These are phyloP conservation scores for Salvator merianae DNA, from an alignment of 2,113 vertebrate species.

Conservation along the genomic window DNA sequence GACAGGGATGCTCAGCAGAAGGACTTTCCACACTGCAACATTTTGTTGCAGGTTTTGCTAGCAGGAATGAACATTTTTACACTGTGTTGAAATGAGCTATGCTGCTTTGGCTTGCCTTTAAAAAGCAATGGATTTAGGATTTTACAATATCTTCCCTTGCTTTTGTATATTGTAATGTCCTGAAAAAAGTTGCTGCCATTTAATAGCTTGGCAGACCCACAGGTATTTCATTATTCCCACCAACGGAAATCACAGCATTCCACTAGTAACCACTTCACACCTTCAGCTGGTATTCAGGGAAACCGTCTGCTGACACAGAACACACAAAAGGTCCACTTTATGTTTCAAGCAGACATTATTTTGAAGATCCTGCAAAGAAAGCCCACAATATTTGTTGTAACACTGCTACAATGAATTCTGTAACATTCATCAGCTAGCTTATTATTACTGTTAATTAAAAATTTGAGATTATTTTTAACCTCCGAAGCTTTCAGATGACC, in stretches of 20 bases:
- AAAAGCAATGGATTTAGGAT: background rate
- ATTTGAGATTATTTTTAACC: too few species aligned
- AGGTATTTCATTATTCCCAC: constrained; percentile 26
- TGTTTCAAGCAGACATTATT: background rate
- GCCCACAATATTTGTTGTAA: too few species aligned
- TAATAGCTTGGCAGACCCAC: constrained; percentile 5
- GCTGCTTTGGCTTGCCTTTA: background rate
- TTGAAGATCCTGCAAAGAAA: background rate
- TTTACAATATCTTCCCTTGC: background rate
- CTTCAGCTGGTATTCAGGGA: constrained; percentile 8
- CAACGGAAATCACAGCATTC: background rate
- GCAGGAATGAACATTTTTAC: constrained; percentile 24
- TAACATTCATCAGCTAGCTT: too few species aligned
- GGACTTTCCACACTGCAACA: too few species aligned
- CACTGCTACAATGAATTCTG: too few species aligned
- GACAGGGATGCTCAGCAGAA: background rate
- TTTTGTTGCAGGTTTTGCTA: background rate
- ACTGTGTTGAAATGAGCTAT: background rate
- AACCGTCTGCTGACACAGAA: constrained; percentile 21
- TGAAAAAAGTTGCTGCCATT: background rate
- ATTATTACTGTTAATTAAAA: too few species aligned
- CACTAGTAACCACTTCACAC: background rate
- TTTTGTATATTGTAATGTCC: constrained; percentile 2
- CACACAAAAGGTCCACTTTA: background rate
- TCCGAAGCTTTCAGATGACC: too few species aligned